Percentiles rank a stretch among this genome's conserved stretches.
These are phyloP conservation scores for Threskiornis aethiopicus DNA, from an alignment of 2,797 vertebrate species.

Conservation along the genomic window DNA sequence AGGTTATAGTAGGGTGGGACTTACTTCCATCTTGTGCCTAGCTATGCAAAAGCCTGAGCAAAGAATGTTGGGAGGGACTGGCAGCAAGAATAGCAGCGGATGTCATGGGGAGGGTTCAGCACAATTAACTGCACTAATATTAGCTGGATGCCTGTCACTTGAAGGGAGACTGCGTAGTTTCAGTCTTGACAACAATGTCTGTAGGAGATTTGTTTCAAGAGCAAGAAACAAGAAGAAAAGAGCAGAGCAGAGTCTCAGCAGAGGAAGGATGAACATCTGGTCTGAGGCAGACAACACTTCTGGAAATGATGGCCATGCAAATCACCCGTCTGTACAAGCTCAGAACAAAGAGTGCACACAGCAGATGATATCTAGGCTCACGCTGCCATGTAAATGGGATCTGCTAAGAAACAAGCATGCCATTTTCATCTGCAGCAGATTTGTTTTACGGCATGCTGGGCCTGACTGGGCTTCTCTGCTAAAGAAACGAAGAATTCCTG, in stretches of 20 bases:
- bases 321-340: conserved; percentile 8
- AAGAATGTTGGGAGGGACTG: neutral
- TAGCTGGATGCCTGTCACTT: neutral
- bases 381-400: conserved; percentile 41
- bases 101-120: neutral
- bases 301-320: conserved; percentile 49
- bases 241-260: neutral
- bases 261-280: conserved; percentile 57
- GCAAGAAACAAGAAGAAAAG: neutral
- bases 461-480: conserved; percentile 1
- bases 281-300: conserved; percentile 41
- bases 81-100: neutral
- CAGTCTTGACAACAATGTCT: neutral
- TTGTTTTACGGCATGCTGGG: neutral
- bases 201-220: neutral
- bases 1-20: too few species aligned
- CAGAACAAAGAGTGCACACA: neutral
- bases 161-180: neutral
- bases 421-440: conserved; percentile 21
- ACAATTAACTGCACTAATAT: neutral
- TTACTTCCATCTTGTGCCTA: neutral
- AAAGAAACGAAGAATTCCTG: conserved; percentile 13
- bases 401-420: conserved; percentile 20
- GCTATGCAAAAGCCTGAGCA: neutral
- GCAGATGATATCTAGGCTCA: conserved; percentile 33